A percentile compares a stretch with the other conserved stretches of the same genome.
Evolutionary conservation across 2,797 vertebrate species (phyloP).

Genomic region (Cynopterus sphinx): DNA sequence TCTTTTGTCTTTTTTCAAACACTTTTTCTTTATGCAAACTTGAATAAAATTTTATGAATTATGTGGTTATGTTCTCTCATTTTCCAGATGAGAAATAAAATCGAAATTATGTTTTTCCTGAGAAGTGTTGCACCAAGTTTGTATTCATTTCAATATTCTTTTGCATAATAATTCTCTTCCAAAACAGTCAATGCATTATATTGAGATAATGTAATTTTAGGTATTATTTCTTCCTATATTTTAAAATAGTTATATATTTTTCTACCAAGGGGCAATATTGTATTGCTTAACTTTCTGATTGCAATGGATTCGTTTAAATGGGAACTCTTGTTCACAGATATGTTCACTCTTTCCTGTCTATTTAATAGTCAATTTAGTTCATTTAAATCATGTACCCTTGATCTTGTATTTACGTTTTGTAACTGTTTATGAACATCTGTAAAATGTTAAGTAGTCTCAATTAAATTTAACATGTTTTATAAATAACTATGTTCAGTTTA

Average conservation of each 20-base stretch:
- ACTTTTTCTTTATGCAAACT: not conserved
- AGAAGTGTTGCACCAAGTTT: not conserved
- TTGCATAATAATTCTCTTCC: not conserved
- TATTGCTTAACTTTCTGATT: not conserved
- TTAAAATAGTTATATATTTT: not conserved
- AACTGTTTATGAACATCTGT: not conserved
- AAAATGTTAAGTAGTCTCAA: slow-evolving; percentile 10
- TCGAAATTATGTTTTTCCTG: not conserved
- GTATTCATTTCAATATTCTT: not conserved
- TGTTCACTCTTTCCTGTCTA: not conserved
- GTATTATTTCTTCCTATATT: not conserved
- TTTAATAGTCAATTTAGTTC: not conserved
- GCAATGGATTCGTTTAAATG: not conserved
- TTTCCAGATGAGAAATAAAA: not conserved
- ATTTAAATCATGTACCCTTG: not conserved
- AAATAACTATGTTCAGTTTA: not conserved
- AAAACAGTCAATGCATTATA: not conserved
- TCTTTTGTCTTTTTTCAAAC: not conserved
- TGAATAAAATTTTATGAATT: not conserved
- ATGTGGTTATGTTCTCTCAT: not conserved
- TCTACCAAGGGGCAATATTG: not conserved
- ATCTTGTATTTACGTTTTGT: not conserved
- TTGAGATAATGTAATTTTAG: not conserved
- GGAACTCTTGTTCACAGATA: not conserved
- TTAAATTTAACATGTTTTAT: not conserved